Conservation (phyloP, 2,797 vertebrate genomes). For the Sarcoramphus papa region DNA sequence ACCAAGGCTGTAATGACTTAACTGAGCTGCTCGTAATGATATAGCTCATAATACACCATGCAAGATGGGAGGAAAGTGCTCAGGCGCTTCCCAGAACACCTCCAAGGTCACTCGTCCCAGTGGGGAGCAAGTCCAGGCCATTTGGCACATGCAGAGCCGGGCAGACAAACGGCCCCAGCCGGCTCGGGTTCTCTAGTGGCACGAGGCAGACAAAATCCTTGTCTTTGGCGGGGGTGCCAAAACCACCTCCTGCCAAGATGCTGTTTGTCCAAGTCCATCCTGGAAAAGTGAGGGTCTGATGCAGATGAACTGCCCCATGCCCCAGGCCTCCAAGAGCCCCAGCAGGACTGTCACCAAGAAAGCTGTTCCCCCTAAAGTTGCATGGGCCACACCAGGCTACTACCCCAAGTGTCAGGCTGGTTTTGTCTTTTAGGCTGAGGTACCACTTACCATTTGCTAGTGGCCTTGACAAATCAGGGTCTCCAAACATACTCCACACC, state of each 20-base stretch:
- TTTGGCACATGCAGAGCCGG: not conserved
- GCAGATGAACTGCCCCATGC: not conserved
- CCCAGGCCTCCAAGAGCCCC: not conserved
- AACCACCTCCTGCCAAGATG: not conserved
- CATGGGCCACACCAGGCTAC: not conserved
- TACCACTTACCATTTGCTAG: not conserved
- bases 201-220: not conserved
- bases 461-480: not conserved
- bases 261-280: not conserved
- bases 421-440: not conserved
- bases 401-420: not conserved
- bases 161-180: not conserved
- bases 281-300: not conserved
- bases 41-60: not conserved
- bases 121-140: not conserved
- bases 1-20: constrained; percentile 49
- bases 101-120: not conserved
- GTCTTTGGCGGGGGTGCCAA: not conserved
- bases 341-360: not conserved
- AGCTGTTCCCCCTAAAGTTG: not conserved
- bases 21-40: constrained; percentile 28
- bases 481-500: not conserved
- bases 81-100: constrained; percentile 32
- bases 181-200: not conserved
- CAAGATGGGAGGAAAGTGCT: not conserved